Evolutionary conservation across 2,113 vertebrate genomes (phyloP).

Genomic region (Ptyas mucosa): DNA sequence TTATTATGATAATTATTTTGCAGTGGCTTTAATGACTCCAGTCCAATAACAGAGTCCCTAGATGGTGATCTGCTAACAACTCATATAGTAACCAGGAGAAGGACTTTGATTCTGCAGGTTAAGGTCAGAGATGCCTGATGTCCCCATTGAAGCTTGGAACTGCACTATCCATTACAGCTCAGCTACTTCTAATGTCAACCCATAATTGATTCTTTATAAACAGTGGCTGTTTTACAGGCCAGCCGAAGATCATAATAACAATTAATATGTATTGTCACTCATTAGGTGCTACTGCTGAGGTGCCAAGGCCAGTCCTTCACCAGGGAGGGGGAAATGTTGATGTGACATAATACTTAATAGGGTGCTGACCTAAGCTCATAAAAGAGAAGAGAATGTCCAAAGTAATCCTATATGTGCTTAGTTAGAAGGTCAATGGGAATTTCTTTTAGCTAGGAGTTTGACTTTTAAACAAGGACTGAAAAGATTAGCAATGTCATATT

Average conservation of each 20-base stretch:
- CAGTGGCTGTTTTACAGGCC: conserved; percentile 54
- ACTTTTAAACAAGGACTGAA: neutral
- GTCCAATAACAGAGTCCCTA: conserved; percentile 41
- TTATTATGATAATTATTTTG: conserved; percentile 35
- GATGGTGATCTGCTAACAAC: conserved; percentile 68
- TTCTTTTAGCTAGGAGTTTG: neutral
- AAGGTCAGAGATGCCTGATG: conserved; percentile 62
- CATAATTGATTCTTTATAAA: conserved; percentile 66
- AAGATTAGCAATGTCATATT: neutral
- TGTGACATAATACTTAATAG: conserved; percentile 51
- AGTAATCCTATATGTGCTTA: neutral
- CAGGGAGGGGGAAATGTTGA: neutral
- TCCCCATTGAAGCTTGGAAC: conserved; percentile 62
- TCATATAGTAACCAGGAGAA: conserved; percentile 52
- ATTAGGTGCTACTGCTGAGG: conserved; percentile 46
- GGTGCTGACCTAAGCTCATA: conserved; percentile 39
- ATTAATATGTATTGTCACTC: conserved; percentile 13
- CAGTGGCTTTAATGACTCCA: neutral
- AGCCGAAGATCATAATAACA: conserved; percentile 66
- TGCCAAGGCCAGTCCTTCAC: conserved; percentile 39
- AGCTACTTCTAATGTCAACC: conserved; percentile 67
- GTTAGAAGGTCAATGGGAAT: neutral
- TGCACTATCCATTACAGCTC: conserved; percentile 68
- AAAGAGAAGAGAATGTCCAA: neutral
- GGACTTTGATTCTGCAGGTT: conserved; percentile 54